Evolutionary conservation across 92 coral and sea anemone genomes (phyloP).

Genomic region (Palythoa heliodiscus): DNA sequence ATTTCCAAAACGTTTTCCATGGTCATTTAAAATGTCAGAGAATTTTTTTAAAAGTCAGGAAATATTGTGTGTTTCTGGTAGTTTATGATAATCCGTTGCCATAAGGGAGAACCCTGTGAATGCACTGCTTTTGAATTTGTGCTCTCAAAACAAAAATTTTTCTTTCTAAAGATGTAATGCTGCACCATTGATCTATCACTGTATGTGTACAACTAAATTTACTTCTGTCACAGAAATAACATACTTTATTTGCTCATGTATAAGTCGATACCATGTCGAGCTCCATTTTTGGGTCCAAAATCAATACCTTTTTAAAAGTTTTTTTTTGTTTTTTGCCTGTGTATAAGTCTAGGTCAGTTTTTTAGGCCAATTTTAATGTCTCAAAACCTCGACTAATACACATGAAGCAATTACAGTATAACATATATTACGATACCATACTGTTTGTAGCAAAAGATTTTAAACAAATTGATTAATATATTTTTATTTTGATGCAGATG

Average conservation of each 20-base stretch:
- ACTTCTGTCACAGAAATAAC: background rate
- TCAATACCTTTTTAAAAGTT: too few relatives aligned
- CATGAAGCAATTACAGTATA: background rate
- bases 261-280: background rate
- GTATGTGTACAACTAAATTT: background rate
- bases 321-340: too few relatives aligned
- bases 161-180: background rate
- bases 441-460: background rate
- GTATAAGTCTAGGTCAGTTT: too few relatives aligned
- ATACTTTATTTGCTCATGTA: background rate
- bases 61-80: background rate
- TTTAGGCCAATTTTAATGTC: background rate
- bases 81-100: background rate
- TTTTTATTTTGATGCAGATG: constrained; percentile 28
- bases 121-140: background rate
- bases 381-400: too few relatives aligned
- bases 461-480: background rate
- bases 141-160: background rate
- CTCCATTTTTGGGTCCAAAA: too few relatives aligned
- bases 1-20: background rate
- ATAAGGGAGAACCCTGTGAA: background rate
- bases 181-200: constrained; percentile 5
- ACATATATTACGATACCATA: background rate
- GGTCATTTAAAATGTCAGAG: background rate
- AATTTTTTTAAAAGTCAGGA: background rate